Evolutionary conservation across 2,113 vertebrate genomes (phyloP), one percentile per base, ranked within the genome.

Genomic region (Leptosomus discolor): DNA sequence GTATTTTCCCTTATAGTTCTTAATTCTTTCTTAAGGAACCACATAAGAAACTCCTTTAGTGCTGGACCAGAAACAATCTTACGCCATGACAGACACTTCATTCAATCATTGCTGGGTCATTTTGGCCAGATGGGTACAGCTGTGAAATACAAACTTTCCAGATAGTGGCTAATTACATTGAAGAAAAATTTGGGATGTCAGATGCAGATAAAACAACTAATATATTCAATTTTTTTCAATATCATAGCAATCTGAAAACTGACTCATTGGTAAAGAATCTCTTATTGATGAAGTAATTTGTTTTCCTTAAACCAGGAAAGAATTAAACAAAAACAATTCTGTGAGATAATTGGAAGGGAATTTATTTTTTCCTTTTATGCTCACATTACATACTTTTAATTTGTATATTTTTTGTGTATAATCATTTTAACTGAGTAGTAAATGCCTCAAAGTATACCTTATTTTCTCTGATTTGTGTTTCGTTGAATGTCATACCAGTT

Each of bases 131-230:
- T 1, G 0, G 51, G 41, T 67, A 46, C 83, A 96, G 74, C 73
- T 96, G 79, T 73, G 43, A 53, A 76, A 91, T 73, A 77, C 84
- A 84, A 93, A 86, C 50, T 85, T 81, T 92, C 51, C n/a, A 73
- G n/a, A 69, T 83, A 89, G 37, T 46, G 14, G 85, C 39, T 56
- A 92, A 50, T 69, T 71, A 88, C 34, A 46, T 32, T 89, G 17
- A 16, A 75, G 51, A 94, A 86, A 54, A 68, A 86, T 80, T 69
- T 89, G 23, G 39, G 27, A 60, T 50, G 26, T 69, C 77, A 54
- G 61, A 93, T 90, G 45, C 17, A 65, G 20, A 67, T 8, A 61
- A 84, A 68, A 80, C 3, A 3, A 36, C 56, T 74, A 95, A 82
- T 84, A 82, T 90, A 80, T 79, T 88, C 87, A 27, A 64, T 75